Conservation (phyloP, 2,113 vertebrate species). For the Ptilorrhoa leucosticta region DNA sequence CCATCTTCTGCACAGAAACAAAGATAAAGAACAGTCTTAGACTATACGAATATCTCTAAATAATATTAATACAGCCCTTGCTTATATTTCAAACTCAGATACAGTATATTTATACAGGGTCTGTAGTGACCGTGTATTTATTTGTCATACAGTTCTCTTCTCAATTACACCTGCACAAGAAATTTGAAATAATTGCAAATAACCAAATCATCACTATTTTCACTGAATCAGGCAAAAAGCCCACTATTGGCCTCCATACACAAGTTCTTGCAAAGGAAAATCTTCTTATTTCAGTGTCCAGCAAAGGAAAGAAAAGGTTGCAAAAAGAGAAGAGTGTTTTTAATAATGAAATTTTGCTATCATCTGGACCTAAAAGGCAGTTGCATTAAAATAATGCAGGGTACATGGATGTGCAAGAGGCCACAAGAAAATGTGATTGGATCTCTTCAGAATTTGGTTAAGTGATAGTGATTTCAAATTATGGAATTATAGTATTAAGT, state of each 20-base stretch:
- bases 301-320: not conserved
- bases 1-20: constrained; percentile 84
- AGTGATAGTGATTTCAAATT: not conserved
- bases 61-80: not conserved
- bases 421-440: not conserved
- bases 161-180: not conserved
- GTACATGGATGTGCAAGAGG: not conserved
- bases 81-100: not conserved
- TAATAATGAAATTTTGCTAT: not conserved
- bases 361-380: not conserved
- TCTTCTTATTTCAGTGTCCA: not conserved
- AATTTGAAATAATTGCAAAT: not conserved
- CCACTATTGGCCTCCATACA: not conserved
- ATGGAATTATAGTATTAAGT: not conserved
- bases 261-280: not conserved
- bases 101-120: not conserved
- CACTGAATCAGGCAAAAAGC: not conserved
- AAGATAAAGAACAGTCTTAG: constrained; percentile 33
- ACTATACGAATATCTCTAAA: not conserved
- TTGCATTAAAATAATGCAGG: not conserved
- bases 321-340: not conserved
- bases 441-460: not conserved
- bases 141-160: not conserved
- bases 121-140: not conserved
- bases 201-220: not conserved